phyloP scores from a whole-genome alignment of 2,888 invertebrate genomes.

The Odontocolon sp. region DNA sequence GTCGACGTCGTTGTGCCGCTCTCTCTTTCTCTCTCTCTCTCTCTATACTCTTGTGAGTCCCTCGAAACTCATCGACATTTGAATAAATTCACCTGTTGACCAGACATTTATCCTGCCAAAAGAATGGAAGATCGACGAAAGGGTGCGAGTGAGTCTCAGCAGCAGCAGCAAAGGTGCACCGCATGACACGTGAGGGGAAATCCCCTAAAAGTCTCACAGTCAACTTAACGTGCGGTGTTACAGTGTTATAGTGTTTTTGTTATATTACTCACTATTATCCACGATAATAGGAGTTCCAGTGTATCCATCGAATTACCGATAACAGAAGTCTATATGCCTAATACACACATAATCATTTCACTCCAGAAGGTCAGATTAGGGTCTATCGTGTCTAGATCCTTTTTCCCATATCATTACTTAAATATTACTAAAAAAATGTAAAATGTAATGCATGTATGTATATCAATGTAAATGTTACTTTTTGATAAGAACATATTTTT shows the following conservation, averaged over 20 bases:
- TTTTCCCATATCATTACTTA: too few species aligned
- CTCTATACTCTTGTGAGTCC: background rate
- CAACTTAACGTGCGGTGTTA: conserved; percentile 15
- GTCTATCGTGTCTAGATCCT: too few species aligned
- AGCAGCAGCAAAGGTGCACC: conserved; percentile 54
- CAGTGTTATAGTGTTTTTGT: conserved; percentile 8
- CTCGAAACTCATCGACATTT: conserved; percentile 71
- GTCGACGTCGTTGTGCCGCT: background rate
- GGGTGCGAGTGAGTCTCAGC: conserved; percentile 52
- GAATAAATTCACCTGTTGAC: conserved; percentile 78
- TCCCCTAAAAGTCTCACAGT: conserved; percentile 47
- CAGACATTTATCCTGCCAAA: conserved; percentile 40
- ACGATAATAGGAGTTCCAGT: conserved; percentile 38
- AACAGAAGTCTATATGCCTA: too few species aligned
- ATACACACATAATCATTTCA: too few species aligned
- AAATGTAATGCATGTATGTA: too few species aligned
- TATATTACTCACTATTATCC: conserved; percentile 43
- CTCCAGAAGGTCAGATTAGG: too few species aligned
- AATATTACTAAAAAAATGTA: too few species aligned
- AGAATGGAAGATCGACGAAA: conserved; percentile 49
- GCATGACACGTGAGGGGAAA: conserved; percentile 46
- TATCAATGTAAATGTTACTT: too few species aligned
- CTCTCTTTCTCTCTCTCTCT: too few species aligned
- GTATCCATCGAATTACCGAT: conserved; percentile 39
- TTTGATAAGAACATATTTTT: too few species aligned